Evolutionary conservation across 2,888 invertebrate species (phyloP).

Genomic region (Macroteleia sp.): DNA sequence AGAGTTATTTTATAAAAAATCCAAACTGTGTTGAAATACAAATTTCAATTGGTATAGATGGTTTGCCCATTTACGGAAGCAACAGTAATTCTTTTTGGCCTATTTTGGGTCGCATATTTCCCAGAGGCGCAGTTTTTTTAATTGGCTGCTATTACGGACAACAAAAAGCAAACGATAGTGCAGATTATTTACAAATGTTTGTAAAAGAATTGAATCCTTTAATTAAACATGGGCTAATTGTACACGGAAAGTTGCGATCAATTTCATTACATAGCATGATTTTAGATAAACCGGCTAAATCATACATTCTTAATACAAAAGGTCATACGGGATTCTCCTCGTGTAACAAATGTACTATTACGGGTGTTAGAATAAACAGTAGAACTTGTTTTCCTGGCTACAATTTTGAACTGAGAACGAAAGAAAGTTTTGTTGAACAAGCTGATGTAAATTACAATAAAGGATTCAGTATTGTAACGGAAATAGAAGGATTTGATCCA

Average conservation of each 20-base stretch:
- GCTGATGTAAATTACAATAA: conserved; percentile 1
- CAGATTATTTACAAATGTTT: too few species aligned
- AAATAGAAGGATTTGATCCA: conserved; percentile 14
- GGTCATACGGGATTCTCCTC: conserved; percentile 22
- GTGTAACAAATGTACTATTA: conserved; percentile 18
- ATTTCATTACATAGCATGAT: conserved; percentile 12
- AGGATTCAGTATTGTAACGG: neutral
- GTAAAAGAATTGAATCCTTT: neutral
- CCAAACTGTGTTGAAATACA: too few species aligned
- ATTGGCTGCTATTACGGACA: too few species aligned
- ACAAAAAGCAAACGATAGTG: too few species aligned
- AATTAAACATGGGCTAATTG: neutral
- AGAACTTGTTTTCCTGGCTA: neutral
- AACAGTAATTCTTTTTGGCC: too few species aligned
- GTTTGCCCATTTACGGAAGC: too few species aligned
- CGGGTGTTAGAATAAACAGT: neutral
- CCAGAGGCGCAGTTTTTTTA: too few species aligned
- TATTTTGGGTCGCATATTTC: too few species aligned
- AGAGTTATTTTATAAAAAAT: too few species aligned
- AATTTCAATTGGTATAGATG: too few species aligned
- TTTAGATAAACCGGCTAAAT: conserved; percentile 26
- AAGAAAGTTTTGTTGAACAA: neutral
- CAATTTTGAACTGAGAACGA: neutral
- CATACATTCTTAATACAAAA: conserved; percentile 18
- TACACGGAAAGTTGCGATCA: neutral